Evolutionary conservation across 2,888 invertebrate genomes (phyloP), one percentile per base, ranked within the genome.

Genomic region (Cephus pygmeus): DNA sequence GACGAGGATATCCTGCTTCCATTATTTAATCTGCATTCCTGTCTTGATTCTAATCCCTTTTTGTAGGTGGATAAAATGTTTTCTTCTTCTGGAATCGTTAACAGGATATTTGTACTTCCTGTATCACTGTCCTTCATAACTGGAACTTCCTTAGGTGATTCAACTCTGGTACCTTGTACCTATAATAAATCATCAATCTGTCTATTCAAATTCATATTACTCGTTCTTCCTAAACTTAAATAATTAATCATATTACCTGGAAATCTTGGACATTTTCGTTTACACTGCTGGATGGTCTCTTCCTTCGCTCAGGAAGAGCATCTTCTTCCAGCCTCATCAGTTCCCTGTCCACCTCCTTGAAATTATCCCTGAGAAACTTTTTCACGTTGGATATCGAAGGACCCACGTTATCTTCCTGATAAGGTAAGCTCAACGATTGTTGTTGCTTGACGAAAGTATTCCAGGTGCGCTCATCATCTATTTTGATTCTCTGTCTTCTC

Each of bases 391-490:
- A n/a, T 34, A 69, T 40, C 1, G 80, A 31, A n/a, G 81, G 78
- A 35, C 82, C 81, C 15, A 79, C 75, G 34, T 78, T 71, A 34
- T 80, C 74, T 11, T 73, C 75, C 75, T 76, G 77, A 73, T 76
- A 77, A 75, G 80, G 79, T 12, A 56, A 71, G 4, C 15, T 71
- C 15, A 33, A 33, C 3, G 71, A 71, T 12, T 84, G 85, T 75
- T 88, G 87, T 69, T 86, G 85, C 73, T 83, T 84, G 3, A 88
- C 82, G 31, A 89, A 88, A 1, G 85, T 83, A 15, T 83, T 81
- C 88, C 91, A 91, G 15, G 86, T 76, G 69, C 82, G 85, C 40
- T 90, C 90, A 73, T 91, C 90, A 30, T 88, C 86, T 34, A 85
- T 81, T 73, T 83, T 85, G 11, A 81, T 79, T 78, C 88, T 86